These are phyloP conservation scores for Xestia xanthographa DNA, from an alignment of 2,888 invertebrate species.

Conservation along the genomic window DNA sequence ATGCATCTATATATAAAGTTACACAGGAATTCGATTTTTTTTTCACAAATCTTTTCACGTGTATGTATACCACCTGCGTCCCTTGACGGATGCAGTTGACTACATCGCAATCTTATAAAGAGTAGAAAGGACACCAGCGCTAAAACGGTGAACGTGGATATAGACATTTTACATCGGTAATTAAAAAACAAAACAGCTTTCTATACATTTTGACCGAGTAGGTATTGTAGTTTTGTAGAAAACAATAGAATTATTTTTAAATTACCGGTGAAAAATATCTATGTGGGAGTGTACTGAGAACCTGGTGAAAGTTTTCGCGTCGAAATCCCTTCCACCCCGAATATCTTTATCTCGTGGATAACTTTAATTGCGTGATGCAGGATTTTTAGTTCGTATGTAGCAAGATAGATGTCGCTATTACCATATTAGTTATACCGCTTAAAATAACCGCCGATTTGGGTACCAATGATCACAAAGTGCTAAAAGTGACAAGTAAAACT, in stretches of 20 bases:
- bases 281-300: too few relatives aligned
- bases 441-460: constrained; percentile 17
- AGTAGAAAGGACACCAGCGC: too few relatives aligned
- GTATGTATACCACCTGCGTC: not conserved
- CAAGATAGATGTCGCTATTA: not conserved
- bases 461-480: constrained; percentile 37
- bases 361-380: not conserved
- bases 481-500: constrained; percentile 21
- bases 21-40: not conserved
- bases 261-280: too few relatives aligned
- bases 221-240: too few relatives aligned
- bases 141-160: too few relatives aligned
- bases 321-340: too few relatives aligned
- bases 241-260: too few relatives aligned
- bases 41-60: not conserved
- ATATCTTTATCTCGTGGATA: not conserved
- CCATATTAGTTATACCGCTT: constrained; percentile 39
- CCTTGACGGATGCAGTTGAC: not conserved
- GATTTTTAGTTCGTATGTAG: not conserved
- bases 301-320: too few relatives aligned
- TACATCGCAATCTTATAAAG: not conserved
- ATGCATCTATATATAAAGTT: not conserved
- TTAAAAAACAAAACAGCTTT: too few relatives aligned
- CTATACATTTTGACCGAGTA: too few relatives aligned
- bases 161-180: too few relatives aligned